Evolutionary conservation across 2,797 vertebrate genomes (phyloP).

Genomic region (Meriones psammophilus): DNA sequence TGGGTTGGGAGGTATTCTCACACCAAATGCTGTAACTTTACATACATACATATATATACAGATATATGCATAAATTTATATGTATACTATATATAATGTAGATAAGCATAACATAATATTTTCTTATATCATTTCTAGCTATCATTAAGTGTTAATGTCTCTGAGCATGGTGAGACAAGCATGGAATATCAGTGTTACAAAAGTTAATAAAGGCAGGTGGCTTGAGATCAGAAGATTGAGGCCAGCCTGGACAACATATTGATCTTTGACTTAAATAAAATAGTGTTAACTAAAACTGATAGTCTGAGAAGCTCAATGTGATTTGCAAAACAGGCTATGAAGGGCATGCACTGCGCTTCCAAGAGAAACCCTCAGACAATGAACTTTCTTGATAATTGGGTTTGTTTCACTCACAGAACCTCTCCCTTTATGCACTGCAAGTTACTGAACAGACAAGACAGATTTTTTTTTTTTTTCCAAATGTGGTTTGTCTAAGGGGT

Average conservation of each 20-base stretch:
- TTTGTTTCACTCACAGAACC: constrained; percentile 26
- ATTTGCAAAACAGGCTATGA: background rate
- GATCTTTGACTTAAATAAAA: background rate
- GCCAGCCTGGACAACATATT: background rate
- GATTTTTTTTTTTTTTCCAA: constrained; percentile 59
- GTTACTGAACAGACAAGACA: background rate
- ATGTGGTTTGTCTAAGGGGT: background rate
- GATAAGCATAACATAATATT: background rate
- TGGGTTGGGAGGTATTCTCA: background rate
- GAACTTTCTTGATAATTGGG: background rate
- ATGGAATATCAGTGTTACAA: background rate
- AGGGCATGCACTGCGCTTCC: background rate
- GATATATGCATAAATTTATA: background rate
- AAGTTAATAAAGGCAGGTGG: background rate
- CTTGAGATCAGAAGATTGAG: background rate
- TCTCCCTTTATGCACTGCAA: background rate
- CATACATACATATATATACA: too few species aligned
- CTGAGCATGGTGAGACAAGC: background rate
- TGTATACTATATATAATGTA: background rate
- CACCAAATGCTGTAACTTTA: background rate
- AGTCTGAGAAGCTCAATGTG: background rate
- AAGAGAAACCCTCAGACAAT: background rate
- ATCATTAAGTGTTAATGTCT: background rate
- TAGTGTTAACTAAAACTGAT: background rate
- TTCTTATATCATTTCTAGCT: background rate